Base-by-base conservation (phyloP, 2,113 vertebrate genomes). In the Naja naja region DNA sequence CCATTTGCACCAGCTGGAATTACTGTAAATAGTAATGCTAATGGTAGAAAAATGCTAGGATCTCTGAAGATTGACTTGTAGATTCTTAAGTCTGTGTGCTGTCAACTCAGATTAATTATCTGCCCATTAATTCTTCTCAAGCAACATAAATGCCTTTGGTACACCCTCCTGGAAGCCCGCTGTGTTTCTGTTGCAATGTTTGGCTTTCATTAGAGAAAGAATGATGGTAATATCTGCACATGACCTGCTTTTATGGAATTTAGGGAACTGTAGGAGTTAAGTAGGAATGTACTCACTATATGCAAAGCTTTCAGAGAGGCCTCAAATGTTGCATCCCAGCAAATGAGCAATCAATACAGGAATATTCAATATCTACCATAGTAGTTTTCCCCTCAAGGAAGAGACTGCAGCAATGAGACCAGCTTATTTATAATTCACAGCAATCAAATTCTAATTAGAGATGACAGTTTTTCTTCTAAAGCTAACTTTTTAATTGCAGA, bases 381-480 rank as follows among this genome's bases (percentile, higher is more conserved):
- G 56, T 30, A n/a, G 12, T 85, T 49, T 56, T 54, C 52, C 49
- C 22, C 23, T 45, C 20, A 85, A 86, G 54, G 25, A 74, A 91
- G 58, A 55, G 88, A 34, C 12, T 34, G 89, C 34, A 55, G 92
- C 89, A 93, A 91, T 8, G 30, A 60, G 92, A 95, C 94, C 64
- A 93, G 87, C n/a, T 92, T 95, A 54, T 85, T 58, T 34, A 18
- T 93, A 93, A 45, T 27, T 39, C 54, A 89, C 30, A 53, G 18
- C 12, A 52, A 89, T 90, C 93, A 54, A 89, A 34, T 60, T 49
- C 49, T 89, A 27, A 87, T 87, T 92, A 11, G 4, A 22, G 54
- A 90, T 64, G 60, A 47, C 22, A 0, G 64, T 0, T 5, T 88
- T 95, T 89, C 89, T 93, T 85, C 92, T 87, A 89, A 25, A 1